Conservation (phyloP, 2,113 vertebrate species). For the Hippoglossus stenolepis region DNA sequence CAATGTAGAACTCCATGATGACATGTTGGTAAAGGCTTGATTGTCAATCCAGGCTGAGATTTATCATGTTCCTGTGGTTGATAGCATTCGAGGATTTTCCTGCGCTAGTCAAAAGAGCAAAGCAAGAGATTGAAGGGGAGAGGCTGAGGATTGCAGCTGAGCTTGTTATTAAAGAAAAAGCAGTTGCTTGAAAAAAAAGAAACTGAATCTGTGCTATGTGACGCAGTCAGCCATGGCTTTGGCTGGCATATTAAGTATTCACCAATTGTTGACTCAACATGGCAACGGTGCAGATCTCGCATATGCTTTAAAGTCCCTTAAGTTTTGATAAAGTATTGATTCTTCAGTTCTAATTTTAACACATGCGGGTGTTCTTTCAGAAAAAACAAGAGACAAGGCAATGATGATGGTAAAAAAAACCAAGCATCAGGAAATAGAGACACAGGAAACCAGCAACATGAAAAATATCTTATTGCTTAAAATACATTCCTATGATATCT, state of each 20-base stretch:
- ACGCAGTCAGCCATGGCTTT: background rate
- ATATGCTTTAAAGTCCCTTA: no score
- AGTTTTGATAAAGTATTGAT: background rate
- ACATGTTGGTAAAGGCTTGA: background rate
- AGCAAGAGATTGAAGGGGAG: slow-evolving; percentile 16
- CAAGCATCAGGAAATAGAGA: no score
- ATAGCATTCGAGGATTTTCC: slow-evolving; percentile 19
- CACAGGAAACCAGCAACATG: no score
- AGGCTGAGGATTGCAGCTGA: slow-evolving; percentile 32
- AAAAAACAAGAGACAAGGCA: no score
- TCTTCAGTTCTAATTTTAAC: background rate
- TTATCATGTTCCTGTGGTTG: slow-evolving; percentile 16
- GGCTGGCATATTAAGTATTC: no score
- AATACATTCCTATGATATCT: no score
- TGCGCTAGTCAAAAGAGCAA: slow-evolving; percentile 37
- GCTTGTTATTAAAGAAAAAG: slow-evolving; percentile 31
- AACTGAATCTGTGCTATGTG: slow-evolving; percentile 3
- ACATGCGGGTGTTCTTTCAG: no score
- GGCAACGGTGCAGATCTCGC: no score
- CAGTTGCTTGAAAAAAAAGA: background rate
- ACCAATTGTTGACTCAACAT: no score
- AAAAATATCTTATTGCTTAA: no score
- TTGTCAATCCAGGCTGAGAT: slow-evolving; percentile 36
- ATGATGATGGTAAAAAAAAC: no score
- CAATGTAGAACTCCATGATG: slow-evolving; percentile 1